These are phyloP conservation scores for Cheilosia pagana DNA, from an alignment of 2,888 invertebrate genomes.

Conservation along the genomic window DNA sequence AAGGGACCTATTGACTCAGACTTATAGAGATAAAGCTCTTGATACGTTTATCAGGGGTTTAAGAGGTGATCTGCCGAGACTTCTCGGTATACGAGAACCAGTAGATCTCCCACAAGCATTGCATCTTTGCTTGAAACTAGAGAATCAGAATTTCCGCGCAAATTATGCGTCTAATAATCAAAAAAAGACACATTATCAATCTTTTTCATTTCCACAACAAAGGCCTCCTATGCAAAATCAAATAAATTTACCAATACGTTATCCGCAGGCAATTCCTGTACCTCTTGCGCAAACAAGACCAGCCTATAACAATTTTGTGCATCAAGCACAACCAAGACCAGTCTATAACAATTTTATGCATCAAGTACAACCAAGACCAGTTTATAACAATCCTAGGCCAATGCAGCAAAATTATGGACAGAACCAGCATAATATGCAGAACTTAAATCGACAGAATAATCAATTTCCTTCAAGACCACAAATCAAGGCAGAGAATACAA, in stretches of 20 bases:
- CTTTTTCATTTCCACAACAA: too few species aligned
- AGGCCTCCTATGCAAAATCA: too few species aligned
- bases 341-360: background rate
- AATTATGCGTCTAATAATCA: background rate
- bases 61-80: conserved; percentile 67
- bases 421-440: too few species aligned
- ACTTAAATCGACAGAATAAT: too few species aligned
- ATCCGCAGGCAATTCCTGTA: too few species aligned
- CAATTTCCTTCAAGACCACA: too few species aligned
- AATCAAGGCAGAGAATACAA: too few species aligned
- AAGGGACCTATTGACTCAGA: conserved; percentile 29
- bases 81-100: conserved; percentile 69
- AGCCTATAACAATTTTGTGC: background rate
- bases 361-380: background rate
- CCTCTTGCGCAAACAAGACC: background rate
- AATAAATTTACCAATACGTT: too few species aligned
- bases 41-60: conserved; percentile 72
- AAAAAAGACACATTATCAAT: too few species aligned
- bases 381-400: background rate
- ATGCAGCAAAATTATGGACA: background rate
- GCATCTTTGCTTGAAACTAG: conserved; percentile 60
- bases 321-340: background rate
- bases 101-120: conserved; percentile 60
- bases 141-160: conserved; percentile 50
- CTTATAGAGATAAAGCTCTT: conserved; percentile 70